Percentiles rank a stretch among this genome's conserved stretches.
Evolutionary conservation across 2,888 invertebrate genomes (phyloP).

Genomic region (Eupelmus urozonus): DNA sequence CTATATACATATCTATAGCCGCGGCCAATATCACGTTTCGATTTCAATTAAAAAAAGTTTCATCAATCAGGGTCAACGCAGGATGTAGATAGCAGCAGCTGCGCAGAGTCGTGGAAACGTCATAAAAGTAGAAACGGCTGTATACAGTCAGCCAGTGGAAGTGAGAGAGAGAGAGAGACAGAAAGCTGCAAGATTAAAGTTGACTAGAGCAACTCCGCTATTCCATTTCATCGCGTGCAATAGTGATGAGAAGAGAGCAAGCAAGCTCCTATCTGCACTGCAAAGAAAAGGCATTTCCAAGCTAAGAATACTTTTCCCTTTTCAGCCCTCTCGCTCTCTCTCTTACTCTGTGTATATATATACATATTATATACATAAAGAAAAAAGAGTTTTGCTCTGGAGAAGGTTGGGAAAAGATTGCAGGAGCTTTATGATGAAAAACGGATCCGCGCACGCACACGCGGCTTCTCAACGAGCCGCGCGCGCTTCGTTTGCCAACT

Average conservation of each 20-base stretch:
- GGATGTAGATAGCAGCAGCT: background rate
- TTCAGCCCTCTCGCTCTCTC: too few relatives aligned
- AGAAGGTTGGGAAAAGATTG: too few relatives aligned
- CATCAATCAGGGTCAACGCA: conserved; percentile 37
- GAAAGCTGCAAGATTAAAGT: conserved; percentile 64
- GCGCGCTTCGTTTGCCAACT: background rate
- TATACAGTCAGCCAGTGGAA: background rate
- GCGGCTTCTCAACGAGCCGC: background rate
- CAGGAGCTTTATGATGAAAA: too few relatives aligned
- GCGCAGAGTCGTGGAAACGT: conserved; percentile 31
- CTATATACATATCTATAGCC: too few relatives aligned
- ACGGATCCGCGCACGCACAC: too few relatives aligned
- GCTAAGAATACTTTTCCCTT: too few relatives aligned
- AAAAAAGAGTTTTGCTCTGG: too few relatives aligned
- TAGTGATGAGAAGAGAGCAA: conserved; percentile 65
- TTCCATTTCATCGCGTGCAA: conserved; percentile 71
- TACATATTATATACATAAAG: background rate
- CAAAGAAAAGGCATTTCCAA: conserved; percentile 34
- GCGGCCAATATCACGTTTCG: conserved; percentile 50
- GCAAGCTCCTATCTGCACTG: background rate
- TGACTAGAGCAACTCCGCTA: conserved; percentile 65
- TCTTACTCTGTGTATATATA: background rate
- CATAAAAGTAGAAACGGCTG: conserved; percentile 46
- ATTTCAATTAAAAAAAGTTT: conserved; percentile 57
- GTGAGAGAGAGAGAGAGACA: conserved; percentile 7